Base-by-base conservation (phyloP, 1,140 invertebrate species). In the Helicoverpa armigera region DNA sequence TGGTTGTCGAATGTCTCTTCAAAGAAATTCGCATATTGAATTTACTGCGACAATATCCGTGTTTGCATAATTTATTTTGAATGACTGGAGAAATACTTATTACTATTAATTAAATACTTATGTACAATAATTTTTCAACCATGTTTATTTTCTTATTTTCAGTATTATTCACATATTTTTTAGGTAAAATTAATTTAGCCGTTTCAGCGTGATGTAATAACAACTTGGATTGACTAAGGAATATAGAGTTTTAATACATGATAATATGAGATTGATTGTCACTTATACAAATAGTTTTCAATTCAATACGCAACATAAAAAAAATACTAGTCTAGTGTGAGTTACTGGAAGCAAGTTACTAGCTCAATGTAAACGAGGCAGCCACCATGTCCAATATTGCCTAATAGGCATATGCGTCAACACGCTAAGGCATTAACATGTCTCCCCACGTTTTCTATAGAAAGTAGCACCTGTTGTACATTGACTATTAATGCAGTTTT, bases 401-500 rank as follows among this genome's bases (percentile, higher is more conserved):
- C 86, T 87, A 87, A 87, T 87, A 87, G 58, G 76, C 80, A 70
- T 50, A 81, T 82, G 73, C 80, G 78, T 82, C 67, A 74, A 82
- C 83, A 81, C 82, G 75, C 81, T 80, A 80, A 77, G 56, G 69
- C 86, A 88, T 89, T 86, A 86, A 72, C 82, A 87, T 83, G 84
- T 83, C 51, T 60, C 61, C 58, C 61, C 77, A 67, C 84, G 86
- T 88, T 85, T 83, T 83, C 60, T 53, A 69, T 90, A 90, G 89
- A 90, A 90, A 90, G 89, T 84, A 69, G 85, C 83, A 85, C 83
- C 77, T 82, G 86, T 61, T 86, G 87, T 81, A 82, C 79, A 50
- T 13, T 35, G 88, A 90, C 89, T 90, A 85, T 85, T 85, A 90
- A 90, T 90, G 85, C 74, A 84, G 82, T 87, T 89, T 90, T 90